phyloP scores from a whole-genome alignment of 2,113 vertebrate genomes.

The Romanogobio albipinnatus region DNA sequence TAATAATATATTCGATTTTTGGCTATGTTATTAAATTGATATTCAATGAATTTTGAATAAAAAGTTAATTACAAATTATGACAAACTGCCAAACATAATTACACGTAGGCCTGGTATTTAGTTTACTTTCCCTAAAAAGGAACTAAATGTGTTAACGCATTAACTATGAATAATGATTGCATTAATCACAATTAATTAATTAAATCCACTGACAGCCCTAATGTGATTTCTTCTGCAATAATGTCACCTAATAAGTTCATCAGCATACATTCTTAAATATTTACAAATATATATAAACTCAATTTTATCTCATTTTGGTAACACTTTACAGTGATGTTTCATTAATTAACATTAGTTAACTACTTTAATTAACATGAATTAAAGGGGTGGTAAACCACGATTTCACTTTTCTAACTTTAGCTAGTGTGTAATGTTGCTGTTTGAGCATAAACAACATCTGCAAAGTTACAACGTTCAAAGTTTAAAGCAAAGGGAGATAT shows the following conservation, averaged over 20 bases:
- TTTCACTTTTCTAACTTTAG: too few species aligned
- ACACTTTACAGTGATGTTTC: too few species aligned
- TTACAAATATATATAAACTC: too few species aligned
- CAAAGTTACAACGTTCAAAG: too few species aligned
- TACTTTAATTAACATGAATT: too few species aligned
- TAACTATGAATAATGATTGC: not conserved
- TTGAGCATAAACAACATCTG: too few species aligned
- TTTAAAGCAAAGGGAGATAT: too few species aligned
- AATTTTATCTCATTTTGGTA: too few species aligned
- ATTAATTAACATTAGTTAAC: too few species aligned
- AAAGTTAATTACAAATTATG: not conserved
- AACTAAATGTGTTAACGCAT: not conserved
- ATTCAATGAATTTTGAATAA: not conserved
- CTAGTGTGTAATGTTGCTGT: too few species aligned
- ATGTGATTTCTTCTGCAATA: not conserved
- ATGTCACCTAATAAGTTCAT: not conserved
- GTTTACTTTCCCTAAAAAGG: not conserved
- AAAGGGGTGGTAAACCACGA: too few species aligned
- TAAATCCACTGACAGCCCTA: not conserved
- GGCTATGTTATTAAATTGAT: not conserved
- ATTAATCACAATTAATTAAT: not conserved
- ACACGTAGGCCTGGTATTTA: not conserved
- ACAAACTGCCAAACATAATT: not conserved
- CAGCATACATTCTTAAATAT: not conserved
- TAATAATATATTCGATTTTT: too few species aligned